Evolutionary conservation across 2,113 vertebrate species (phyloP).

Genomic region (Pica pica): DNA sequence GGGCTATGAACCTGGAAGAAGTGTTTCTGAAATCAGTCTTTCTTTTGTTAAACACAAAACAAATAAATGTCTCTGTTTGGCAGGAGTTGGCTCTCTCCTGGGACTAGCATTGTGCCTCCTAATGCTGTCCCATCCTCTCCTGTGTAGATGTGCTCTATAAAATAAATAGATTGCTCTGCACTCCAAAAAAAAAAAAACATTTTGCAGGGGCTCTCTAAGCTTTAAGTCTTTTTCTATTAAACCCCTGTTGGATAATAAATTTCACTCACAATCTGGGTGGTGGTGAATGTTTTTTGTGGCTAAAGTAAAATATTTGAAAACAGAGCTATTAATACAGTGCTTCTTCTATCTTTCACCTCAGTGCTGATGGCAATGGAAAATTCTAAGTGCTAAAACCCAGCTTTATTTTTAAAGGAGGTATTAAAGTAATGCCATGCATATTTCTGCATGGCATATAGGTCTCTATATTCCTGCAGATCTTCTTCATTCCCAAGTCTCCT

Average conservation of each 20-base stretch:
- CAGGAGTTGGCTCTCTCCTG: fast-evolving
- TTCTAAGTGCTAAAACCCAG: neutral
- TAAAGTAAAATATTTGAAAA: neutral
- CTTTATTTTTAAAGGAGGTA: neutral
- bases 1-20: neutral
- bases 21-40: neutral
- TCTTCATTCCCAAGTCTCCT: neutral
- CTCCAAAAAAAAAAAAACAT: neutral
- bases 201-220: neutral
- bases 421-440: neutral
- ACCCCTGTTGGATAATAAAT: conserved; percentile 4
- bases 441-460: neutral
- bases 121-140: neutral
- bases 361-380: neutral
- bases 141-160: neutral
- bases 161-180: conserved; percentile 3
- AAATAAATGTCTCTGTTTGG: neutral
- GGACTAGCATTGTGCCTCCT: neutral
- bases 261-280: neutral
- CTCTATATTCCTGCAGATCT: neutral
- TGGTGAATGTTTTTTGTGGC: neutral
- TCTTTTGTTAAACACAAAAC: neutral
- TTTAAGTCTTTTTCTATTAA: neutral
- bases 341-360: neutral
- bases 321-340: neutral